Percentiles rank a stretch among this genome's conserved stretches.
Evolutionary conservation across 2,797 vertebrate species (phyloP).

Genomic region (Ctenopoma multispine): DNA sequence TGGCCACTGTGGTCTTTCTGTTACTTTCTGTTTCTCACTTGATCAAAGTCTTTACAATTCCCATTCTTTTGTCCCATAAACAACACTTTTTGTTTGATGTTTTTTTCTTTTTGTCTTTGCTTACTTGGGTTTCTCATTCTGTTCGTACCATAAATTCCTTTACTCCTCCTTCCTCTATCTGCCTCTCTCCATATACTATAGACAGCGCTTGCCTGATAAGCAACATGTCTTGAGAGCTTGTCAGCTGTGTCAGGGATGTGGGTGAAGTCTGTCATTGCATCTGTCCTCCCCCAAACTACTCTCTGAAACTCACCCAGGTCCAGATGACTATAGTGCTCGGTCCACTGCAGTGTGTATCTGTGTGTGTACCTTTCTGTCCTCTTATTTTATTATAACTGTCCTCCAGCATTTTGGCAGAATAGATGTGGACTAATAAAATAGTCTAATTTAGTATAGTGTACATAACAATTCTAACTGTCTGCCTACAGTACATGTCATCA

Average conservation of each 20-base stretch:
- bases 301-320: conserved; percentile 52
- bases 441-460: conserved; percentile 13
- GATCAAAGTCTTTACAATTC: conserved; percentile 14
- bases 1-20: conserved; percentile 2
- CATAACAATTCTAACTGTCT: conserved; percentile 14
- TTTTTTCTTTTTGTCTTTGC: background rate
- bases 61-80: background rate
- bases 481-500: conserved; percentile 10
- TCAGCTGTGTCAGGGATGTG: conserved; percentile 64
- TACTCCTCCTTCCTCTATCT: conserved; percentile 15
- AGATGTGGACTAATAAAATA: conserved; percentile 7
- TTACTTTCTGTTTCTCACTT: conserved; percentile 12
- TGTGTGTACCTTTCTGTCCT: conserved; percentile 24
- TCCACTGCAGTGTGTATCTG: conserved; percentile 38
- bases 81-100: conserved; percentile 10
- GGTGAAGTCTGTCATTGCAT: conserved; percentile 65
- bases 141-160: conserved; percentile 30
- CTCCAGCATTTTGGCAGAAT: conserved; percentile 22
- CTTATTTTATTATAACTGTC: conserved; percentile 31
- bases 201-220: conserved; percentile 43
- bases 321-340: conserved; percentile 28
- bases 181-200: conserved; percentile 18
- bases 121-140: conserved; percentile 1
- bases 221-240: conserved; percentile 59
- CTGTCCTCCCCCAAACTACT: conserved; percentile 65